Conservation (phyloP, 2,888 invertebrate species). For the Endotricha flammealis region DNA sequence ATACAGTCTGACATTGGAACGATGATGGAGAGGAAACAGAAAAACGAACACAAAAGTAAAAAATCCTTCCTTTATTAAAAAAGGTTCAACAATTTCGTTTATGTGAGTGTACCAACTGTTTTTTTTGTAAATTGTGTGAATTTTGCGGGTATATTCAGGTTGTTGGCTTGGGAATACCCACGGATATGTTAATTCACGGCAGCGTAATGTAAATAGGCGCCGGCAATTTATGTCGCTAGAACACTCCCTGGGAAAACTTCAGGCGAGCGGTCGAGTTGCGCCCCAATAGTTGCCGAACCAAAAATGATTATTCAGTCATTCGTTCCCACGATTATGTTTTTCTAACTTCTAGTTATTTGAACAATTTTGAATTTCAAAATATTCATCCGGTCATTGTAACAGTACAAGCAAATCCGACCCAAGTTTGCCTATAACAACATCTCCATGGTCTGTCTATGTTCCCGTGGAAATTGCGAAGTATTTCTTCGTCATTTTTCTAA, state of each 20-base stretch:
- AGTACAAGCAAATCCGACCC: no score
- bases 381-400: not conserved
- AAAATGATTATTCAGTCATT: slow-evolving; percentile 46
- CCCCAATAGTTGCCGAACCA: slow-evolving; percentile 32
- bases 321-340: slow-evolving; percentile 27
- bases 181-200: slow-evolving; percentile 68
- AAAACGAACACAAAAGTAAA: slow-evolving; percentile 32
- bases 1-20: no score
- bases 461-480: no score
- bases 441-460: no score
- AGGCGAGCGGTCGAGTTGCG: slow-evolving; percentile 24
- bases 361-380: not conserved
- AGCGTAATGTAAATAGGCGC: slow-evolving; percentile 65
- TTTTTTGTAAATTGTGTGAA: slow-evolving; percentile 35
- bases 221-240: slow-evolving; percentile 68
- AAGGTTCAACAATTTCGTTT: slow-evolving; percentile 32
- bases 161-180: slow-evolving; percentile 61
- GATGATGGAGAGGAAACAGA: no score
- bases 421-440: no score
- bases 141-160: slow-evolving; percentile 45
- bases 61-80: slow-evolving; percentile 29
- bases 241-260: slow-evolving; percentile 53
- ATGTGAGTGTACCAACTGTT: slow-evolving; percentile 23
- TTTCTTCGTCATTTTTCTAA: no score
- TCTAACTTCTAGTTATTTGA: not conserved